phyloP scores from a whole-genome alignment of 2,113 vertebrate species.

The pig (Sus scrofa) region DNA sequence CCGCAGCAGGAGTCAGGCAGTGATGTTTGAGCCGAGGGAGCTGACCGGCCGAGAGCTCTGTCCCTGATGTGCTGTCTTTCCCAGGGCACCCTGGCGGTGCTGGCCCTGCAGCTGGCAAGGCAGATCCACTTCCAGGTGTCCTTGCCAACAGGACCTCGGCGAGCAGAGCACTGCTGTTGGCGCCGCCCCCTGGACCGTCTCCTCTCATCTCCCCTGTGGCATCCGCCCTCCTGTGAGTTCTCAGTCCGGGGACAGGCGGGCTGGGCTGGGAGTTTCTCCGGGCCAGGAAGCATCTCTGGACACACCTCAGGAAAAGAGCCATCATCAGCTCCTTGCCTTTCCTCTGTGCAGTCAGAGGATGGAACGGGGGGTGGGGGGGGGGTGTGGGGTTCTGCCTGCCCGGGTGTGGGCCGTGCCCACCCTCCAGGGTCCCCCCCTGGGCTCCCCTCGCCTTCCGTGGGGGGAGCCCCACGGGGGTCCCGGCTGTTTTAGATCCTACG shows the following conservation, averaged over 20 bases:
- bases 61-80: conserved; percentile 25
- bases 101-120: conserved; percentile 80
- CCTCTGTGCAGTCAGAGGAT: conserved; percentile 77
- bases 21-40: not conserved
- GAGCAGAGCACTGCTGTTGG: conserved; percentile 55
- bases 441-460: not conserved
- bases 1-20: not conserved
- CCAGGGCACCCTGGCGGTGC: conserved; percentile 79
- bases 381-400: conserved; percentile 32
- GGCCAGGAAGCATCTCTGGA: conserved; percentile 74
- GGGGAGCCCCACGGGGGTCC: not conserved
- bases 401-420: conserved; percentile 27
- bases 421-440: not conserved
- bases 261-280: conserved; percentile 55
- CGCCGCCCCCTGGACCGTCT: conserved; percentile 57
- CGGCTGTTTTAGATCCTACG: conserved; percentile 1
- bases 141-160: conserved; percentile 55
- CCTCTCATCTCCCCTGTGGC: conserved; percentile 69
- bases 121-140: conserved; percentile 78
- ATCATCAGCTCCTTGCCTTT: conserved; percentile 74
- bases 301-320: conserved; percentile 80
- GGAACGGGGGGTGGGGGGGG: not conserved
- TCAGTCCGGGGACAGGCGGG: conserved; percentile 15
- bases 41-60: not conserved
- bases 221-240: conserved; percentile 71